These are phyloP conservation scores for Bradypodion pumilum DNA, from an alignment of 2,797 vertebrate genomes.

Conservation along the genomic window DNA sequence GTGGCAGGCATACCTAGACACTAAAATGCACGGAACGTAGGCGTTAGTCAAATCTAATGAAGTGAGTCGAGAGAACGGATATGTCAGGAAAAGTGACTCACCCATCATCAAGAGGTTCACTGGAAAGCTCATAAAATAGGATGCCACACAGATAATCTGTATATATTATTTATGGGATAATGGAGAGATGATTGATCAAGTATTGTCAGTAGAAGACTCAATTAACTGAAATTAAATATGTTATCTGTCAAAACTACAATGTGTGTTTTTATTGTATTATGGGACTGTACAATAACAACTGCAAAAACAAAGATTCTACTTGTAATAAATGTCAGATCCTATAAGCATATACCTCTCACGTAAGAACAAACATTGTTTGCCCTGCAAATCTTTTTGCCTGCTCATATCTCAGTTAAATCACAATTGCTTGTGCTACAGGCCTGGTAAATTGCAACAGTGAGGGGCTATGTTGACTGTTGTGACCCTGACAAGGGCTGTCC, in stretches of 20 bases:
- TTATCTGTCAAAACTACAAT: neutral
- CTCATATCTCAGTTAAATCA: neutral
- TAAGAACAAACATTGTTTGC: neutral
- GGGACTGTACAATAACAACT: neutral
- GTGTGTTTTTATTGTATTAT: neutral
- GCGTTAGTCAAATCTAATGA: neutral
- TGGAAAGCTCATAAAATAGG: neutral
- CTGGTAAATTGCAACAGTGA: neutral
- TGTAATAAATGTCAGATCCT: neutral
- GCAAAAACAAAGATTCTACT: neutral
- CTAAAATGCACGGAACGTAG: too few relatives aligned
- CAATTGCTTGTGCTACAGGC: neutral
- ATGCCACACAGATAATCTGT: neutral
- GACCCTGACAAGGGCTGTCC: too few relatives aligned
- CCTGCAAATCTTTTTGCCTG: neutral
- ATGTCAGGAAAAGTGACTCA: neutral
- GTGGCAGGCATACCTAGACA: too few relatives aligned
- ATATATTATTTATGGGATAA: neutral
- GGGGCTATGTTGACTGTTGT: too few relatives aligned
- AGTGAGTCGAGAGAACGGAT: neutral
- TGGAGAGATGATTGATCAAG: neutral
- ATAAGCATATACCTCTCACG: neutral
- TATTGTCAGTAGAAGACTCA: neutral
- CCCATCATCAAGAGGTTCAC: neutral
- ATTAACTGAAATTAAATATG: neutral